These are phyloP conservation scores for Drosophila pandora DNA, from an alignment of 1,140 invertebrate species.

Conservation along the genomic window DNA sequence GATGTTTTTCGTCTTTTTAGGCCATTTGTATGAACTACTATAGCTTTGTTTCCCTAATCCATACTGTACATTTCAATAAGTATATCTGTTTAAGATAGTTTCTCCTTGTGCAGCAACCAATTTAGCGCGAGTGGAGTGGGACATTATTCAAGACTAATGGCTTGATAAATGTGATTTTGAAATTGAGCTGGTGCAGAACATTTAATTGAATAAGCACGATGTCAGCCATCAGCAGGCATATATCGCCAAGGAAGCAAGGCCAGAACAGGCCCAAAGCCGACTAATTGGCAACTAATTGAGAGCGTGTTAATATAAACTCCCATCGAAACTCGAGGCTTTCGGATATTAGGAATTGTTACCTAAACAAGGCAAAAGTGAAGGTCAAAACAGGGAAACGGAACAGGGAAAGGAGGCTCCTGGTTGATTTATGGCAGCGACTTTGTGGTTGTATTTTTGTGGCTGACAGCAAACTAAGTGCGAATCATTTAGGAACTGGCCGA, in stretches of 20 bases:
- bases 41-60: no score
- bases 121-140: slow-evolving; percentile 24
- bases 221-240: slow-evolving; percentile 37
- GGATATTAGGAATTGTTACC: slow-evolving; percentile 3
- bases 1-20: background rate
- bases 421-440: slow-evolving; percentile 76
- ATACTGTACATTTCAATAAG: no score
- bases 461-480: slow-evolving; percentile 81
- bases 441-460: slow-evolving; percentile 63
- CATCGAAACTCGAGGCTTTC: slow-evolving; percentile 6
- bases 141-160: slow-evolving; percentile 80
- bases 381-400: background rate
- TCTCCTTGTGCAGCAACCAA: slow-evolving; percentile 5
- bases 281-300: slow-evolving; percentile 74
- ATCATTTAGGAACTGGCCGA: slow-evolving; percentile 67
- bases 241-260: slow-evolving; percentile 19
- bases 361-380: slow-evolving; percentile 8
- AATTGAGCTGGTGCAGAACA: slow-evolving; percentile 67
- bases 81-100: background rate
- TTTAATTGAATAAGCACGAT: slow-evolving; percentile 78
- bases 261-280: slow-evolving; percentile 20
- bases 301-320: slow-evolving; percentile 53
- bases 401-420: slow-evolving; percentile 14
- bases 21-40: no score
- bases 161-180: slow-evolving; percentile 80